phyloP scores from a whole-genome alignment of 2,888 invertebrate species.

The Ichneumoninae sp. region DNA sequence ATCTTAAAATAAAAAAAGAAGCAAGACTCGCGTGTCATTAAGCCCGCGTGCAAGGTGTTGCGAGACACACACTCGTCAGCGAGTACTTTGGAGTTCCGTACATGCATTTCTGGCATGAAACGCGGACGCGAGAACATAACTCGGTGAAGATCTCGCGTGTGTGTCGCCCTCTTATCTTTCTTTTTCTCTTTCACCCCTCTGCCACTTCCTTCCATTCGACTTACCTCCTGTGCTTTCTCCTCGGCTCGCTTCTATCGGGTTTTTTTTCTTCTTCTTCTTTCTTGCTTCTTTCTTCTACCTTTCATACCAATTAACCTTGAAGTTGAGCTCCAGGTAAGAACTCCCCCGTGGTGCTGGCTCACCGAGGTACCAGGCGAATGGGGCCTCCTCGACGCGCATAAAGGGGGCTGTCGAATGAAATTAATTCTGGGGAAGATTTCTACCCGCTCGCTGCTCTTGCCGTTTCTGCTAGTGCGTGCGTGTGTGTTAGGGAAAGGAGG shows the following conservation, averaged over 20 bases:
- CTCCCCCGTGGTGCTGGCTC: constrained; percentile 53
- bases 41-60: constrained; percentile 43
- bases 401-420: constrained; percentile 81
- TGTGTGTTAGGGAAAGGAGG: constrained; percentile 12
- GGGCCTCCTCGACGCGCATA: constrained; percentile 66
- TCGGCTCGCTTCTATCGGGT: constrained; percentile 59
- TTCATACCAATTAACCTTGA: constrained; percentile 81
- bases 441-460: constrained; percentile 69
- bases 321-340: constrained; percentile 66
- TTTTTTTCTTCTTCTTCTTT: constrained; percentile 51
- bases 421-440: constrained; percentile 79
- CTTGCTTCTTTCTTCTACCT: constrained; percentile 58
- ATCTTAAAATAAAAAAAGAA: constrained; percentile 27
- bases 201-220: constrained; percentile 66
- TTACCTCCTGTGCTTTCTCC: constrained; percentile 53
- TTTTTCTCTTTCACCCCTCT: constrained; percentile 52
- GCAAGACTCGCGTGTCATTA: constrained; percentile 61
- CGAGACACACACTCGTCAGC: constrained; percentile 36
- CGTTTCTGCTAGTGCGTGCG: constrained; percentile 14
- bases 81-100: constrained; percentile 30
- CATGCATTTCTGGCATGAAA: constrained; percentile 3
- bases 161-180: constrained; percentile 53
- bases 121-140: constrained; percentile 22
- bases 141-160: constrained; percentile 50
- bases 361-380: constrained; percentile 14